Conservation (phyloP, 2,797 vertebrate species). For the Trematomus bernacchii region DNA sequence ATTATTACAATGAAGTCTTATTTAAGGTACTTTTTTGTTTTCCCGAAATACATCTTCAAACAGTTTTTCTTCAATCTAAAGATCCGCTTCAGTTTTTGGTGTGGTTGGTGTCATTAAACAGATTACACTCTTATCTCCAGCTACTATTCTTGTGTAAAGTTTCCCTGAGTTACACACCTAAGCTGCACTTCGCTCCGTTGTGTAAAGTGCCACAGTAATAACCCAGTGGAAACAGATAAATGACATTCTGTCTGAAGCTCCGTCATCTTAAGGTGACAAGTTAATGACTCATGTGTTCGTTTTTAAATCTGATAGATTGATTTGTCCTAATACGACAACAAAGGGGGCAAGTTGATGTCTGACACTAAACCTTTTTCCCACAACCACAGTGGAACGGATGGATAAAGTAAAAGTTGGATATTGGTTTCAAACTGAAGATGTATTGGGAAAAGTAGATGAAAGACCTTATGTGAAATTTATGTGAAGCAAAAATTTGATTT, state of each 20-base stretch:
- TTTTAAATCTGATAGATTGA: conserved; percentile 30
- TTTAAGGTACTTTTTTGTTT: conserved; percentile 36
- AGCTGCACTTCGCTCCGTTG: conserved; percentile 62
- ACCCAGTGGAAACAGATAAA: conserved; percentile 57
- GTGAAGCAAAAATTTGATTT: neutral
- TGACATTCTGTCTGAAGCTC: conserved; percentile 44
- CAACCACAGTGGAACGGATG: neutral
- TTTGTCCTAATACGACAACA: conserved; percentile 34
- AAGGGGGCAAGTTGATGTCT: conserved; percentile 29
- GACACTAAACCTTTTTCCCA: conserved; percentile 7
- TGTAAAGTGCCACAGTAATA: conserved; percentile 58
- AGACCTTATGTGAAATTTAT: conserved; percentile 6
- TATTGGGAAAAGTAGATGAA: neutral
- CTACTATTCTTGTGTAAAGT: conserved; percentile 48
- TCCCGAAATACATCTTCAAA: conserved; percentile 13
- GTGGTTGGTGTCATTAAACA: conserved; percentile 34
- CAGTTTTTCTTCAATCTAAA: conserved; percentile 3
- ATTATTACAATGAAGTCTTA: conserved; percentile 31
- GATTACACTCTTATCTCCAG: conserved; percentile 63
- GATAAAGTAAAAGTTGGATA: neutral
- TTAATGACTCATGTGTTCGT: conserved; percentile 39
- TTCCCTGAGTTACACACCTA: conserved; percentile 51
- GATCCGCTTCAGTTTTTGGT: conserved; percentile 11
- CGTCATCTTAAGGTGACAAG: conserved; percentile 45
- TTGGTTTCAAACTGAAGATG: conserved; percentile 1